These are phyloP conservation scores for Drosophila suboccidentalis DNA, from an alignment of 2,888 invertebrate species.

Conservation along the genomic window DNA sequence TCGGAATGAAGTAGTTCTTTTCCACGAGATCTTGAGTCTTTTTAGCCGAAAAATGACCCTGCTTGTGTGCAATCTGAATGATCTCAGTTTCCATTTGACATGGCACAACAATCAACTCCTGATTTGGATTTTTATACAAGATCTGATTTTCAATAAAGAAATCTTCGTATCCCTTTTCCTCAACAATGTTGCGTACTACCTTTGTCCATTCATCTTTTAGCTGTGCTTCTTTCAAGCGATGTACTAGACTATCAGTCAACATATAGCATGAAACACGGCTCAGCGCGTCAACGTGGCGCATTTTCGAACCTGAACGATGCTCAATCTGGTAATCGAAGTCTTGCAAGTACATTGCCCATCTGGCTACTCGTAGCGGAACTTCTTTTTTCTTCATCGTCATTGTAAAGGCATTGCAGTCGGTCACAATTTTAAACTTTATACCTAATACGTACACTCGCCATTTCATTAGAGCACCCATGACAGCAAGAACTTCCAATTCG, in stretches of 20 bases:
- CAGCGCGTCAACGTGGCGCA: constrained; percentile 13
- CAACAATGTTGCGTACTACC: neutral
- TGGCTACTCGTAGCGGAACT: too few relatives aligned
- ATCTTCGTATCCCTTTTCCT: constrained; percentile 10
- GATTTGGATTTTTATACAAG: constrained; percentile 20
- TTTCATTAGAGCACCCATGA: neutral
- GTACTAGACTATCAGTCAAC: constrained; percentile 7
- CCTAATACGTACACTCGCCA: too few relatives aligned
- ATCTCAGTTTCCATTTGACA: constrained; percentile 15
- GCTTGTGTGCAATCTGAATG: constrained; percentile 14
- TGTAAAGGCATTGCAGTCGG: too few relatives aligned
- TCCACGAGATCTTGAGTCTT: constrained; percentile 12
- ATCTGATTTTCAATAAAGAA: constrained; percentile 23
- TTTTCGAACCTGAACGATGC: constrained; percentile 10
- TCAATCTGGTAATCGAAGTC: too few relatives aligned
- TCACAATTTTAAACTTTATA: too few relatives aligned
- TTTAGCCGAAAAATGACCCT: constrained; percentile 11
- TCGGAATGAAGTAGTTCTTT: constrained; percentile 20
- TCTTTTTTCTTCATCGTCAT: too few relatives aligned
- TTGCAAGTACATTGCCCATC: too few relatives aligned
- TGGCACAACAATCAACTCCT: constrained; percentile 18
- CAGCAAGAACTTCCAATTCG: constrained; percentile 1
- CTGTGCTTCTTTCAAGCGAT: constrained; percentile 19
- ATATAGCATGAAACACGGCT: constrained; percentile 25
- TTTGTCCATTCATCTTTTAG: constrained; percentile 19